Evolutionary conservation across 2,113 vertebrate genomes (phyloP).

Genomic region (Salvelinus fontinalis): DNA sequence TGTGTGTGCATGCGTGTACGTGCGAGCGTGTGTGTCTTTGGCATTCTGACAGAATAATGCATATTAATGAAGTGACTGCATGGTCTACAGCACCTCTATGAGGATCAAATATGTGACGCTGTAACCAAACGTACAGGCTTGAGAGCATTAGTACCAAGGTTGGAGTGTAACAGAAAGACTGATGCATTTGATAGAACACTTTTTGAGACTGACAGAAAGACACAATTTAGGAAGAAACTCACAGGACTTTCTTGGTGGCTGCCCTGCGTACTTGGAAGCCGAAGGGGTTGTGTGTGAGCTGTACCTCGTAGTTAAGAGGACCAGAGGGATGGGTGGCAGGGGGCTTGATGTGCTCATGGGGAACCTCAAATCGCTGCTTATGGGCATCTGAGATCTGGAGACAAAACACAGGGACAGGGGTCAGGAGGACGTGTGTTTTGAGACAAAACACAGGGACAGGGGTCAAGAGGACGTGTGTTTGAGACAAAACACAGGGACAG

Average conservation of each 20-base stretch:
- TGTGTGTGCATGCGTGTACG: not conserved
- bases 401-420: not conserved
- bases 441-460: no score
- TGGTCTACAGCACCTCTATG: not conserved
- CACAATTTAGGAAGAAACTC: constrained; percentile 36
- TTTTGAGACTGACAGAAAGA: not conserved
- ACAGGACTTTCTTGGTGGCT: constrained; percentile 74
- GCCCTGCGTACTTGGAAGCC: constrained; percentile 78
- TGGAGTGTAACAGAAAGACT: no score
- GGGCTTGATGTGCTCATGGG: constrained; percentile 76
- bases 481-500: not conserved
- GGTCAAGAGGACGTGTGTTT: no score
- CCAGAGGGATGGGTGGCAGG: constrained; percentile 55
- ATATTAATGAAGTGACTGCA: constrained; percentile 37
- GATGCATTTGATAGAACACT: not conserved
- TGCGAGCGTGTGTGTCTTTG: no score
- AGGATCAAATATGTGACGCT: not conserved
- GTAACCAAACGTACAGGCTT: not conserved
- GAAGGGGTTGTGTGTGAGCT: constrained; percentile 76
- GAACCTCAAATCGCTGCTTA: constrained; percentile 82
- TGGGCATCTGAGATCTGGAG: constrained; percentile 83
- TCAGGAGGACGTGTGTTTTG: no score
- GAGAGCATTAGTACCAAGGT: not conserved
- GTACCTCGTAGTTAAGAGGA: constrained; percentile 63
- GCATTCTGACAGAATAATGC: constrained; percentile 13